Evolutionary conservation across 2,888 invertebrate species (phyloP).

Genomic region (Drosophila silvestris): DNA sequence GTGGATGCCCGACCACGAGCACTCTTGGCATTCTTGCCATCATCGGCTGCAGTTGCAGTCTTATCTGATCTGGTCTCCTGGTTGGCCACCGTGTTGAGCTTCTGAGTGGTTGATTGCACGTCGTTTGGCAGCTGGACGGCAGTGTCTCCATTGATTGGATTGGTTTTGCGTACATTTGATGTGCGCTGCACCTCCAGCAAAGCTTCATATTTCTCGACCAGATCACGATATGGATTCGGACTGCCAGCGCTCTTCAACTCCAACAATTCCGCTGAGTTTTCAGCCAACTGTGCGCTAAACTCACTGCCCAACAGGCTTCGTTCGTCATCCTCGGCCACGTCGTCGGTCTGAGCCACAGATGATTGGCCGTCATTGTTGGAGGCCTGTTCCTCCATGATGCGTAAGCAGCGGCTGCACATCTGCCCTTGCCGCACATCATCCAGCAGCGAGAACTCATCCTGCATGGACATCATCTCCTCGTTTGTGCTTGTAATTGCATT

Average conservation of each 20-base stretch:
- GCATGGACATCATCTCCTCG: constrained; percentile 90
- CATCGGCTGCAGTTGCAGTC: constrained; percentile 39
- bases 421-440: constrained; percentile 96
- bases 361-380: constrained; percentile 86
- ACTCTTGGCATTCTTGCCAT: constrained; percentile 42
- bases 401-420: constrained; percentile 92
- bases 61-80: constrained; percentile 21
- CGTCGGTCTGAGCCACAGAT: constrained; percentile 90
- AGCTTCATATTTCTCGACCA: constrained; percentile 94
- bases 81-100: background rate
- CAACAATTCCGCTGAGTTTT: constrained; percentile 80
- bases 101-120: constrained; percentile 87
- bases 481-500: constrained; percentile 86
- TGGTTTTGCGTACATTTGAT: constrained; percentile 86
- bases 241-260: constrained; percentile 70
- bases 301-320: constrained; percentile 86
- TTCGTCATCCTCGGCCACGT: constrained; percentile 87
- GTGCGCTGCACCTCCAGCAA: constrained; percentile 91
- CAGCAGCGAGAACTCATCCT: constrained; percentile 92
- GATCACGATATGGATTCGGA: constrained; percentile 90
- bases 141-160: constrained; percentile 42
- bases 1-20: constrained; percentile 89
- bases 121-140: constrained; percentile 87
- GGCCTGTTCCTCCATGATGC: constrained; percentile 87
- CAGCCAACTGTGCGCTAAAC: constrained; percentile 67